Evolutionary conservation across 2,888 invertebrate species (phyloP), one percentile per base, ranked within the genome.

Genomic region (Prenolepis imparis): DNA sequence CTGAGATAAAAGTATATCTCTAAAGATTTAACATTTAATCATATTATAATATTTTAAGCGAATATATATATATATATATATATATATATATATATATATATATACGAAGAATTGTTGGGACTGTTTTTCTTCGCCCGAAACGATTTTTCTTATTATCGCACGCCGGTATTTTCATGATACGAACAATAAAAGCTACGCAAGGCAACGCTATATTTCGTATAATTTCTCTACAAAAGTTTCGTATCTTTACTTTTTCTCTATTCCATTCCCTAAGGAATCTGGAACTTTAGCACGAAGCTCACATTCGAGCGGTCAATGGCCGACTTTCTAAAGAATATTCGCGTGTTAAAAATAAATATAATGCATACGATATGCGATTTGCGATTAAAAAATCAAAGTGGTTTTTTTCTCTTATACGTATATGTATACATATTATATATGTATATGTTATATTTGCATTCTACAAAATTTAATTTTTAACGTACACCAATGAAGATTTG

Each of bases 141-240:
- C 39, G 12, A 77, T 77, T 39, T 55, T 15, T 66, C 28, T 55
- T 28, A 77, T 77, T 66, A 77, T 66, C 55, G n/a, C 12, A 8
- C 52, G 18, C 18, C n/a, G 18, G 36, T 75, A n/a, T 75, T 66
- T 66, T 66, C 55, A n/a, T 66, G 66, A 66, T 55, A 55, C 55
- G 66, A 66, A 41, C 66, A 28, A 66, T 77, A 39, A 9, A 77
- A 66, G 28, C 52, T 64, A 39, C 21, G 44, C 75, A 36, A 64
- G 21, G 52, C 18, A 36, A 12, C 28, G n/a, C 18, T 41, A 52
- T 66, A 55, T 66, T 41, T 55, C 77, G 41, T 41, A 11, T 55
- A 55, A 67, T 67, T 67, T n/a, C 55, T 64, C 55, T 64, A 15
- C n/a, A 67, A 67, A 77, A 67, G 55, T 77, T 77, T 24, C 67